Conservation (phyloP, 2,797 vertebrate species). For the Myiotriccus ornatus region DNA sequence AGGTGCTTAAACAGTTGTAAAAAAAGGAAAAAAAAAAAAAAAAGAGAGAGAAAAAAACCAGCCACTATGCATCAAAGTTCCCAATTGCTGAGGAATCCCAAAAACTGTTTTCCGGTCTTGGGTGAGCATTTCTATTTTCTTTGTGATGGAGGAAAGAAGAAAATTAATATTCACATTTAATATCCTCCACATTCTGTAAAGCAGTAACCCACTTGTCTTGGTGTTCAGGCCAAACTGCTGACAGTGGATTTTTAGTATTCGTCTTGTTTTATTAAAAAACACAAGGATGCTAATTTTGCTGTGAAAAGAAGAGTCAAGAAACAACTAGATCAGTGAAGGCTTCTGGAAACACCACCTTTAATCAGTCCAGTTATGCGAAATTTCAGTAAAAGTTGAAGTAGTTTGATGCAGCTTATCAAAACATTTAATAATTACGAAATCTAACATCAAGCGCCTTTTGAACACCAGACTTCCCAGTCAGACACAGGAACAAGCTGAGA, state of each 20-base stretch:
- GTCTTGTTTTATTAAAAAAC: slow-evolving; percentile 6
- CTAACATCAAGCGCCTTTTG: neutral
- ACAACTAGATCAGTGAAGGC: neutral
- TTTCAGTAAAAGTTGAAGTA: neutral
- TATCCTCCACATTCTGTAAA: neutral
- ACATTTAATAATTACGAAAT: neutral
- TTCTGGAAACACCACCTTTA: slow-evolving; percentile 16
- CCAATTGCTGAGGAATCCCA: neutral
- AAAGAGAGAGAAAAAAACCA: neutral
- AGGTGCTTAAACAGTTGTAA: neutral
- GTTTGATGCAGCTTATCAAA: neutral
- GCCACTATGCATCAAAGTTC: neutral
- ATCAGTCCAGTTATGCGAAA: neutral
- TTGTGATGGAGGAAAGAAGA: neutral
- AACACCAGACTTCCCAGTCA: neutral
- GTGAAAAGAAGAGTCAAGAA: slow-evolving; percentile 9
- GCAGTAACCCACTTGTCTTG: neutral
- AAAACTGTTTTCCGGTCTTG: neutral
- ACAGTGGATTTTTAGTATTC: neutral
- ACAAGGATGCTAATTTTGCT: neutral
- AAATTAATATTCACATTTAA: slow-evolving; percentile 42
- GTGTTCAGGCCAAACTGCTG: slow-evolving; percentile 18
- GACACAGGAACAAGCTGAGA: neutral
- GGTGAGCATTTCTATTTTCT: neutral
- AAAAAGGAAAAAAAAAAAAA: neutral